These are phyloP conservation scores for Lithophane socia DNA, from an alignment of 2,888 invertebrate genomes.

Conservation along the genomic window DNA sequence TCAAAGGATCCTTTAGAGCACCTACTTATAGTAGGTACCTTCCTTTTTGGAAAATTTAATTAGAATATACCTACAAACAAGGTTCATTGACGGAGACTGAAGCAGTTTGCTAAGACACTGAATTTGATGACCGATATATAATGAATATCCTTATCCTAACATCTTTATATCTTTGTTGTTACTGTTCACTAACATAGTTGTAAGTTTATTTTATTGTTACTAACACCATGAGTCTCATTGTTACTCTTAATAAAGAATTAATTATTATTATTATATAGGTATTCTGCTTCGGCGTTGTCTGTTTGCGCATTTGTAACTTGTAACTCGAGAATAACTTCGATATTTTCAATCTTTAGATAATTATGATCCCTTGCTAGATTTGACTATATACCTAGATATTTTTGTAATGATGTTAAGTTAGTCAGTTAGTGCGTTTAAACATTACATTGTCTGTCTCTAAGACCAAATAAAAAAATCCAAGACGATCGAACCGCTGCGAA, in stretches of 20 bases:
- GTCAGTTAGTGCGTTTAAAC: background rate
- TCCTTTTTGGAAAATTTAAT: conserved; percentile 39
- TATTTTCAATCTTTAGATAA: background rate
- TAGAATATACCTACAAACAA: conserved; percentile 36
- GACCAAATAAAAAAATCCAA: too few species aligned
- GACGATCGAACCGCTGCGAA: too few species aligned
- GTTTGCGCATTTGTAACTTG: background rate
- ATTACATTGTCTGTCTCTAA: background rate
- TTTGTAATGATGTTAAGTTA: background rate
- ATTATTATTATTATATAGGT: too few species aligned
- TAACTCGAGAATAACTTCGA: background rate
- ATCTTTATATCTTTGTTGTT: background rate
- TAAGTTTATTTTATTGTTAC: too few species aligned
- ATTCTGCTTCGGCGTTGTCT: background rate
- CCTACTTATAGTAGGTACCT: conserved; percentile 6
- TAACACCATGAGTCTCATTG: too few species aligned
- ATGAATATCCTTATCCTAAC: background rate
- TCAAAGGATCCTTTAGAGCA: conserved; percentile 43
- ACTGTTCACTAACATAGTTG: too few species aligned
- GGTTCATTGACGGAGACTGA: conserved; percentile 21
- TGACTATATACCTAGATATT: background rate
- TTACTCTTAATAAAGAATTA: too few species aligned
- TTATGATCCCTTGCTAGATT: background rate
- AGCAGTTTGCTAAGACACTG: conserved; percentile 35
- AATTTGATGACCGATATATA: conserved; percentile 15